Base-by-base conservation (phyloP, 2,888 invertebrate genomes). In the Liodrosophila aerea region DNA sequence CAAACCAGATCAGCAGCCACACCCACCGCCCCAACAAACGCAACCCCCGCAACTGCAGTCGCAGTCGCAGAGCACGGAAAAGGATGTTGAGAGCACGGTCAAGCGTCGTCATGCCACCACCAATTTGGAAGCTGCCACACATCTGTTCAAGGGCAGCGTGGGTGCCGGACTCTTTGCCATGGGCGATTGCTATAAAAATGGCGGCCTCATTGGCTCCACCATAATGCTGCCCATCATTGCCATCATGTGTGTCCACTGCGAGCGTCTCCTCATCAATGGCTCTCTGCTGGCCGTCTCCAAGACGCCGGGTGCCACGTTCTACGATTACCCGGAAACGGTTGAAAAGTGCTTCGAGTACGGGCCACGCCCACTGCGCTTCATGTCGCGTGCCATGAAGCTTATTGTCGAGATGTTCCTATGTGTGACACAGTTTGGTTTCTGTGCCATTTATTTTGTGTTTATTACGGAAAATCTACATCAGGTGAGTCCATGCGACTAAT, bases 361-460 rank as follows among this genome's bases (percentile, higher is more conserved):
- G 0, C 95, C 91, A 1, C 89, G 91, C 0, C 87, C 90, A 1
- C 87, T 94, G 7, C 92, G 93, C 22, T 91, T 91, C 41, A 91
- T 93, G 68, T 92, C 95, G 0, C 90, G 91, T 34, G 76, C 91
- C n/a, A 94, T 95, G 92, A 93, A 93, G 91, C 91, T 91, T 33
- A 87, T 94, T 43, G 95, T 98, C 63, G 97, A 98, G 90, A 88
- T 93, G 29, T 97, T 97, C 91, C 92, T 99, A 57, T 96, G 97
- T 90, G 91, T 97, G 57, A 98, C 98, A 9, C 98, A 99, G 91
- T 92, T 98, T 45, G 99, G 99, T 54, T 98, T 99, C 91, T 99
- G 99, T 90, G 98, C 97, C 87, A 96, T 98, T 8, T 99, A 99
- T 90, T 95, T 98, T 86, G 96, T 98, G 7, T 98, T 98, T 89